Evolutionary conservation across 2,888 invertebrate species (phyloP).

Genomic region (Cheilosia soror): DNA sequence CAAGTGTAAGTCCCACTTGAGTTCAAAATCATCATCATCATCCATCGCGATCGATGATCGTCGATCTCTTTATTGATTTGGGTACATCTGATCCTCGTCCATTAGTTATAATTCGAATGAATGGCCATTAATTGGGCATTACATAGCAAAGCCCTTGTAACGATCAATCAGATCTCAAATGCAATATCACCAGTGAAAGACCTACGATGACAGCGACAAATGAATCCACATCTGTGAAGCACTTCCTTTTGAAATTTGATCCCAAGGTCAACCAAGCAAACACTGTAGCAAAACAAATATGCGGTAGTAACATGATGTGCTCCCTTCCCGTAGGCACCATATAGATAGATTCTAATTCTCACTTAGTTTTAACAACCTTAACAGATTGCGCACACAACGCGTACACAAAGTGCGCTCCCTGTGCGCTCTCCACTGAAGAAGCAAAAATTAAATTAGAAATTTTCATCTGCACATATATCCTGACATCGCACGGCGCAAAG

Average conservation of each 20-base stretch:
- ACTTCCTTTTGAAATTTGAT: constrained; percentile 55
- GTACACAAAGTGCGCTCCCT: background rate
- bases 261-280: constrained; percentile 64
- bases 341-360: constrained; percentile 23
- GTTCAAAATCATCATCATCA: too few species aligned
- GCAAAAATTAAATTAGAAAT: constrained; percentile 73
- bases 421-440: constrained; percentile 36
- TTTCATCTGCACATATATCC: constrained; percentile 50
- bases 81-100: background rate
- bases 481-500: constrained; percentile 21
- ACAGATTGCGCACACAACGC: background rate
- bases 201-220: constrained; percentile 50
- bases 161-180: constrained; percentile 4
- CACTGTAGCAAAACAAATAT: constrained; percentile 54
- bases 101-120: background rate
- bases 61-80: background rate
- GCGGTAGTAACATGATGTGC: constrained; percentile 66
- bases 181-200: constrained; percentile 1
- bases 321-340: background rate
- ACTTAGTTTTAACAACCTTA: constrained; percentile 58
- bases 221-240: constrained; percentile 39
- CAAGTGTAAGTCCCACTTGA: too few species aligned
- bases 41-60: background rate
- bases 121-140: background rate
- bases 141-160: background rate